phyloP scores from a whole-genome alignment of 2,888 invertebrate genomes.

The Napeogenes inachia region DNA sequence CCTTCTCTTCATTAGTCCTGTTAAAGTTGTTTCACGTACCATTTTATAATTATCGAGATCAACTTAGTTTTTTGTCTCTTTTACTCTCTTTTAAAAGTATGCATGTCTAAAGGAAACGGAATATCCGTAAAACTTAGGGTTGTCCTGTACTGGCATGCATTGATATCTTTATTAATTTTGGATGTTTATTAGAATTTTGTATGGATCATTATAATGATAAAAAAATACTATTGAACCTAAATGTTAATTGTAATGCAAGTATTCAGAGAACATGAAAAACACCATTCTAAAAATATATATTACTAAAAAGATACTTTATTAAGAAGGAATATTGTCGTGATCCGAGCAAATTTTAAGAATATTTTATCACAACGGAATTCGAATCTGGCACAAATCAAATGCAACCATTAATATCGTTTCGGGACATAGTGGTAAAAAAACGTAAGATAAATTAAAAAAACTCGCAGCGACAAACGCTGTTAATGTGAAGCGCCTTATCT shows the following conservation, averaged over 20 bases:
- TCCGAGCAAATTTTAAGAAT: too few species aligned
- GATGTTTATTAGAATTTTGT: too few species aligned
- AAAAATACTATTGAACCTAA: too few species aligned
- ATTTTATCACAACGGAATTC: too few species aligned
- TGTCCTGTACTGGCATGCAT: not conserved
- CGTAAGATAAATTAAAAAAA: not conserved
- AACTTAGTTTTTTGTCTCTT: constrained; percentile 14
- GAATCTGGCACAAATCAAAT: too few species aligned
- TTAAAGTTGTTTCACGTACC: constrained; percentile 23
- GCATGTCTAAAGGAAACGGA: constrained; percentile 6
- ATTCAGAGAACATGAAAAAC: too few species aligned
- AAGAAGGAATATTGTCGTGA: too few species aligned
- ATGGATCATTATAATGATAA: too few species aligned
- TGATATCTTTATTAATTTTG: not conserved
- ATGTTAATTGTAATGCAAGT: too few species aligned
- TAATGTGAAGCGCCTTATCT: constrained; percentile 11
- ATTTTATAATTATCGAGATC: constrained; percentile 15
- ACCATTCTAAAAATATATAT: too few species aligned
- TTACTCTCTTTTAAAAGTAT: constrained; percentile 10
- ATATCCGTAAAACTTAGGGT: constrained; percentile 2
- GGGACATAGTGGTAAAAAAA: not conserved
- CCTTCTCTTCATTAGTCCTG: constrained; percentile 28
- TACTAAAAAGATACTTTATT: too few species aligned
- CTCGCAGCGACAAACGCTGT: not conserved
- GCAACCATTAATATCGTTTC: too few species aligned